Percentiles rank a stretch among this genome's conserved stretches.
Evolutionary conservation across 2,888 invertebrate species (phyloP).

Genomic region (Leucophenga maculata): DNA sequence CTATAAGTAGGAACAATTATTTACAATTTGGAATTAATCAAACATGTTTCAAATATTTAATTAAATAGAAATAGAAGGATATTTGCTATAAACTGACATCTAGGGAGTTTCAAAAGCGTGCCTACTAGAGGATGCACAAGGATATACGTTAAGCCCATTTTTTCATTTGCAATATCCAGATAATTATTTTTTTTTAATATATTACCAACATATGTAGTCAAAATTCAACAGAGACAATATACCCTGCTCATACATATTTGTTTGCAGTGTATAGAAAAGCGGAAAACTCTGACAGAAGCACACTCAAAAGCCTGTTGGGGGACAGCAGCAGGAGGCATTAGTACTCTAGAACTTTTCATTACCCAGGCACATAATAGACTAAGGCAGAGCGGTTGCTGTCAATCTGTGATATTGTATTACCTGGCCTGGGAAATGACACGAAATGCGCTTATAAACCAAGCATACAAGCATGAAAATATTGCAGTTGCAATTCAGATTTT

Average conservation of each 20-base stretch:
- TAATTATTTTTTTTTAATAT: too few species aligned
- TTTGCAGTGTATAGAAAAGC: background rate
- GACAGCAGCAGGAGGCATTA: background rate
- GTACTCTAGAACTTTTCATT: background rate
- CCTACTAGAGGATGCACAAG: too few species aligned
- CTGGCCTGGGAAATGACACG: conserved; percentile 50
- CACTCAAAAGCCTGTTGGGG: conserved; percentile 3
- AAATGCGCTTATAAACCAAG: conserved; percentile 60
- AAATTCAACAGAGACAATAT: too few species aligned
- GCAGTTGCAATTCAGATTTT: conserved; percentile 60
- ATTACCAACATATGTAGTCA: too few species aligned
- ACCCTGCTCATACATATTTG: background rate
- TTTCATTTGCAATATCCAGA: too few species aligned
- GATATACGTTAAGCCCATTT: too few species aligned
- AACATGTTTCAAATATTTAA: too few species aligned
- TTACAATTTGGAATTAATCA: too few species aligned
- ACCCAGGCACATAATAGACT: background rate
- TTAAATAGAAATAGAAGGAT: too few species aligned
- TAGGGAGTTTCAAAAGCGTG: too few species aligned
- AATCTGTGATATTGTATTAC: conserved; percentile 53
- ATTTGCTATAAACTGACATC: too few species aligned
- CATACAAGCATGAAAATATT: conserved; percentile 43
- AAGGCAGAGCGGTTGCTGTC: conserved; percentile 47
- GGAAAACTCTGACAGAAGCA: background rate
- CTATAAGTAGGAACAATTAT: too few species aligned